Percentiles rank a stretch among this genome's conserved stretches.
phyloP scores from a whole-genome alignment of 2,113 vertebrate genomes.

The Ciconia boyciana region DNA sequence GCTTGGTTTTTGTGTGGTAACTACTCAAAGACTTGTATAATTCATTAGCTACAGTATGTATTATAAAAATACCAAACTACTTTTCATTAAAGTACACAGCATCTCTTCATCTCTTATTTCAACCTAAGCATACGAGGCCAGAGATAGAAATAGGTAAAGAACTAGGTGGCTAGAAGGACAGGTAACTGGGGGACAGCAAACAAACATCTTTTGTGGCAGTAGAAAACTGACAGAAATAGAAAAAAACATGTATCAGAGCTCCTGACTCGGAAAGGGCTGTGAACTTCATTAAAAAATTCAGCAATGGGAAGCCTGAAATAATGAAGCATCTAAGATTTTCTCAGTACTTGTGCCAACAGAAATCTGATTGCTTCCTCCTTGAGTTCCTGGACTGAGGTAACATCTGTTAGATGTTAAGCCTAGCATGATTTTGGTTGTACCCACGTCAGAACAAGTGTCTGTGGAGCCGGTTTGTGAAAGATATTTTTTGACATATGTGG shows the following conservation, averaged over 20 bases:
- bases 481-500: background rate
- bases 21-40: background rate
- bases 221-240: background rate
- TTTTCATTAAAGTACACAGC: background rate
- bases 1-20: background rate
- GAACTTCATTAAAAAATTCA: background rate
- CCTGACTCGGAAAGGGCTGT: background rate
- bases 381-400: background rate
- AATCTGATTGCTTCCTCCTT: background rate
- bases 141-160: background rate
- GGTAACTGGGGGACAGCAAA: background rate
- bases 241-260: background rate
- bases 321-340: background rate
- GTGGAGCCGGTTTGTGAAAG: background rate
- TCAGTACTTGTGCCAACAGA: background rate
- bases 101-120: background rate
- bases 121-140: background rate
- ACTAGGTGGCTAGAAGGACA: background rate
- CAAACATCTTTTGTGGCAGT: background rate
- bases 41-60: background rate
- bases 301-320: background rate
- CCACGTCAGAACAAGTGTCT: background rate
- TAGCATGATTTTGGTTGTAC: background rate
- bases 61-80: background rate
- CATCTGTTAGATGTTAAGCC: background rate